Evolutionary conservation across 1,140 invertebrate species (phyloP), one percentile per base, ranked within the genome.

Genomic region (Frieseomelitta varia): DNA sequence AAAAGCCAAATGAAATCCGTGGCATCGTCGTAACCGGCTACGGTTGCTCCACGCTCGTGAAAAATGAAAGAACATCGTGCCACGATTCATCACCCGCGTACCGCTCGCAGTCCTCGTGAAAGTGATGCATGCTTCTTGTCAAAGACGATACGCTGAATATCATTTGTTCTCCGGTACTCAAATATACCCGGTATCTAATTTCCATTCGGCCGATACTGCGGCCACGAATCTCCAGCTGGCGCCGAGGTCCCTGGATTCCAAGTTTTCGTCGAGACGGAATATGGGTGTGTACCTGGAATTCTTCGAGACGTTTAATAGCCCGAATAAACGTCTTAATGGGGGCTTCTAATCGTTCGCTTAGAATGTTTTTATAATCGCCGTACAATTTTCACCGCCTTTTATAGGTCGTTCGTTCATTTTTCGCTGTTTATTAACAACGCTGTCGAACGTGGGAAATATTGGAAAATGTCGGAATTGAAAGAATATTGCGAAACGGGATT

Each of bases 41-140:
- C 56, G 34, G 30, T 30, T 73, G 58, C 71, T 68, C 84, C 80
- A 82, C 77, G 81, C 61, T 68, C 73, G 81, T 90, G 89, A 91
- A 91, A 91, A 90, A 85, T 88, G 90, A 88, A 87, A 86, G 87
- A 87, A 84, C 81, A 85, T 67, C 27, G 69, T 69, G 84, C n/a
- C 75, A 81, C 79, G 85, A 91, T 89, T 83, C 85, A 90, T 90
- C 88, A 90, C 47, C 39, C 82, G 75, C 67, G 61, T 65, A 78
- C 63, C 67, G 80, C 77, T 82, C 80, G 76, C 85, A 79, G 81
- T 87, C 87, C 82, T 85, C 87, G 87, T 77, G 81, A 85, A 87
- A 87, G 88, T 85, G 88, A 90, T 90, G 81, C 81, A 88, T 88
- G 84, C 72, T 56, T 55, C 73, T 85, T 88, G 82, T 81, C 84